Conservation (phyloP, 1,140 invertebrate genomes). For the Augochlora pura region DNA sequence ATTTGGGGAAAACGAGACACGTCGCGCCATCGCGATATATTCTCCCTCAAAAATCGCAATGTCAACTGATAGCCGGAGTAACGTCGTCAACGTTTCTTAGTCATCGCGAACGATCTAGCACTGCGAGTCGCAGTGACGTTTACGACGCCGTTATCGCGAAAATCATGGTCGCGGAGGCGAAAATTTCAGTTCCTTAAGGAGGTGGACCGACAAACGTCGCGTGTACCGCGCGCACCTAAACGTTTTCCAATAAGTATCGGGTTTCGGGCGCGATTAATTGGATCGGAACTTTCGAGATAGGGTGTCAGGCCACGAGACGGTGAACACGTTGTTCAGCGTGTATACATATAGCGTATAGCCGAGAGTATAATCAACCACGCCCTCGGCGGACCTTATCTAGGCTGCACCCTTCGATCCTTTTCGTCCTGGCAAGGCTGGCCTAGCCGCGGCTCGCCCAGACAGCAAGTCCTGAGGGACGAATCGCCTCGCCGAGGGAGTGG, state of each 20-base stretch:
- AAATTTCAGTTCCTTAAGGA: too few relatives aligned
- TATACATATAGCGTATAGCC: conserved; percentile 6
- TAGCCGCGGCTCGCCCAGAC: conserved; percentile 8
- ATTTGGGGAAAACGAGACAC: neutral
- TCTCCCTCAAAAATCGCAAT: neutral
- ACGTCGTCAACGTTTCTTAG: too few relatives aligned
- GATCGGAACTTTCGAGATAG: conserved; percentile 50
- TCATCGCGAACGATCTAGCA: neutral
- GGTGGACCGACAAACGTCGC: neutral
- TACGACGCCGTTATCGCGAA: neutral
- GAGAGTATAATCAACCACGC: conserved; percentile 63
- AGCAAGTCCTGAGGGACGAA: conserved; percentile 45
- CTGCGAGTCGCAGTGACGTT: neutral
- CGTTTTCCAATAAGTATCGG: conserved; percentile 35
- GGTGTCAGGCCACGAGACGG: conserved; percentile 36
- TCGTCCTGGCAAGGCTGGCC: conserved; percentile 40
- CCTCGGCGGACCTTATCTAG: conserved; percentile 59
- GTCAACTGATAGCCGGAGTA: neutral
- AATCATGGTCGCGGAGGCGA: neutral
- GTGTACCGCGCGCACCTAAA: neutral
- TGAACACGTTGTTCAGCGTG: conserved; percentile 31
- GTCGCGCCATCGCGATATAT: too few relatives aligned
- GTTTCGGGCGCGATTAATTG: conserved; percentile 36
- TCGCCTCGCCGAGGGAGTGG: conserved; percentile 38
- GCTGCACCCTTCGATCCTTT: conserved; percentile 61